These are phyloP conservation scores for Candidula unifasciata DNA, from an alignment of 2,888 invertebrate species.

Conservation along the genomic window DNA sequence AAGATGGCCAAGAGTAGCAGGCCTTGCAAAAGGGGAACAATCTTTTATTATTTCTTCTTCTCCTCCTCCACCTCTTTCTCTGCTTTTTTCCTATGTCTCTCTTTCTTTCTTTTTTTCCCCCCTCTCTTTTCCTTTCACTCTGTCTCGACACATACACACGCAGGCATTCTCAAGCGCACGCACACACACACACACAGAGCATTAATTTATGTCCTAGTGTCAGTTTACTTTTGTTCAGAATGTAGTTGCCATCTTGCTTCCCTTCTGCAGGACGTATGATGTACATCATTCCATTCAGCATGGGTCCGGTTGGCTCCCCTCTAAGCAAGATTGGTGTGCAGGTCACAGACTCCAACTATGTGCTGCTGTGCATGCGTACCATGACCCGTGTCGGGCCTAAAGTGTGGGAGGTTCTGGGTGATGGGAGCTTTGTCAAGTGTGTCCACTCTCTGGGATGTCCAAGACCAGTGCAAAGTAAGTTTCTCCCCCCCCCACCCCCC, in stretches of 20 bases:
- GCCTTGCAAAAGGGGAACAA: too few relatives aligned
- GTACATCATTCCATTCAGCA: conserved; percentile 98
- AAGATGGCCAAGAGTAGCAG: too few relatives aligned
- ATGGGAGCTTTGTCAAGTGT: conserved; percentile 89
- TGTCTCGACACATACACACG: too few relatives aligned
- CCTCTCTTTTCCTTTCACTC: too few relatives aligned
- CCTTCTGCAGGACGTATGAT: conserved; percentile 86
- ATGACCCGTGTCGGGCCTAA: conserved; percentile 94
- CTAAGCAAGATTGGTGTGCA: conserved; percentile 97
- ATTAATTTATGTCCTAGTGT: too few relatives aligned
- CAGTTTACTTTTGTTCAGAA: not conserved
- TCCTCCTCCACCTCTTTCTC: too few relatives aligned
- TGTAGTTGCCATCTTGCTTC: not conserved
- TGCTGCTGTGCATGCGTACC: conserved; percentile 96
- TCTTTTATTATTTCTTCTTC: too few relatives aligned
- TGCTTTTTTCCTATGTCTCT: too few relatives aligned
- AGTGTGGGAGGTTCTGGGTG: conserved; percentile 79
- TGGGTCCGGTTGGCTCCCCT: conserved; percentile 97
- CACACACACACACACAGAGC: too few relatives aligned
- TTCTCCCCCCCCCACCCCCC: too few relatives aligned
- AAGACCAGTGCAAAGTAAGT: conserved; percentile 81
- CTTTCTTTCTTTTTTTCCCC: too few relatives aligned
- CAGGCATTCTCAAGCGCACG: too few relatives aligned
- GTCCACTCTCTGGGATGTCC: conserved; percentile 95
- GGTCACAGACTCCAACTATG: conserved; percentile 97